Evolutionary conservation across 2,797 vertebrate genomes (phyloP).

Genomic region (Lacerta bilineata): DNA sequence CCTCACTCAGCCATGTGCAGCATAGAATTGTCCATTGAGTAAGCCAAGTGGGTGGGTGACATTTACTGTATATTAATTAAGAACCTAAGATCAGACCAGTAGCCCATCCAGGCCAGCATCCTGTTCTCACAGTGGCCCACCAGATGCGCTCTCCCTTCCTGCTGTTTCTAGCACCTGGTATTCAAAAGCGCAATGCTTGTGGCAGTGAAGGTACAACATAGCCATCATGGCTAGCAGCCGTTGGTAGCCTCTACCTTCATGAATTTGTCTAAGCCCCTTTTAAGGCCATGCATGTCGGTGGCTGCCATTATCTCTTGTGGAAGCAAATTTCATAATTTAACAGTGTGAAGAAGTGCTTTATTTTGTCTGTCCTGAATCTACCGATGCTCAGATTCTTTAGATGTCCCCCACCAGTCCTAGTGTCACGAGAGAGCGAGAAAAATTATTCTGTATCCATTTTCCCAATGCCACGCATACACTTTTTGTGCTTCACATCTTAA

Average conservation of each 20-base stretch:
- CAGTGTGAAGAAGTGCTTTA: too few species aligned
- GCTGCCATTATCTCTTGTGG: neutral
- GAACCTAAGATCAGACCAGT: neutral
- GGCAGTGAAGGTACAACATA: neutral
- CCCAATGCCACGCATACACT: too few species aligned
- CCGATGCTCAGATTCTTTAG: too few species aligned
- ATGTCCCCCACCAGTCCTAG: too few species aligned
- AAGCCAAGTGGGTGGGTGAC: neutral
- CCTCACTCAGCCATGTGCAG: neutral
- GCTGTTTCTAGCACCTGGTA: neutral
- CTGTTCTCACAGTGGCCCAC: neutral
- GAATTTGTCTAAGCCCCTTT: neutral
- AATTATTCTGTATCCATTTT: too few species aligned
- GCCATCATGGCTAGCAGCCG: neutral
- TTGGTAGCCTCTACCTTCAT: neutral
- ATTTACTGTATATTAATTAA: neutral
- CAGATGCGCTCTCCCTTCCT: neutral
- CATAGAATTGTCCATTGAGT: neutral
- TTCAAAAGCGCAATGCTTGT: neutral
- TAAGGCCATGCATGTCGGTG: too few species aligned
- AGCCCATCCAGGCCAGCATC: neutral
- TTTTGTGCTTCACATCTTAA: too few species aligned
- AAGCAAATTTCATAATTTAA: neutral
- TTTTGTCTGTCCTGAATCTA: too few species aligned
- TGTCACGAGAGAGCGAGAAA: too few species aligned